Evolutionary conservation across 1,140 invertebrate genomes (phyloP).

Genomic region (Drosophila tristis): DNA sequence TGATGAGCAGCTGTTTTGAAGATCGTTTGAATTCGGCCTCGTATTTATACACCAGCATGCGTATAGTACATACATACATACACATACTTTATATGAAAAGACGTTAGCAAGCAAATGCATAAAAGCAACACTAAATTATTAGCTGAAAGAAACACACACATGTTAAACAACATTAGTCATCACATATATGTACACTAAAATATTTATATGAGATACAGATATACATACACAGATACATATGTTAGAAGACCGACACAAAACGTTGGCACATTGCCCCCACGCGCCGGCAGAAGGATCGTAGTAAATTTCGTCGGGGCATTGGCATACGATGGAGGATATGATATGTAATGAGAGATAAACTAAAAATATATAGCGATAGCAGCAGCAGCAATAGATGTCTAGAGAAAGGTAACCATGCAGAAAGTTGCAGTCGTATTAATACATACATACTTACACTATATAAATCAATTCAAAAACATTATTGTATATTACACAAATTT

Average conservation of each 20-base stretch:
- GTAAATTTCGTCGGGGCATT: conserved; percentile 46
- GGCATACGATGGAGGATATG: conserved; percentile 42
- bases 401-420: conserved; percentile 62
- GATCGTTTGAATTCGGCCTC: conserved; percentile 45
- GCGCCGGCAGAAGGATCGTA: conserved; percentile 38
- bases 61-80: conserved; percentile 33
- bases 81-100: conserved; percentile 39
- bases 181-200: conserved; percentile 52
- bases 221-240: conserved; percentile 49
- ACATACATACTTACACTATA: conserved; percentile 41
- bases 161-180: conserved; percentile 70
- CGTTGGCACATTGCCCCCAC: conserved; percentile 62
- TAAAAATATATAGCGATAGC: conserved; percentile 61
- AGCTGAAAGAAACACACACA: conserved; percentile 58
- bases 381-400: conserved; percentile 69
- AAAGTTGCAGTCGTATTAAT: conserved; percentile 65
- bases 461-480: conserved; percentile 48
- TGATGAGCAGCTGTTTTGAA: conserved; percentile 51
- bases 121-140: conserved; percentile 72
- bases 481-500: conserved; percentile 74
- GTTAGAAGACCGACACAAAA: conserved; percentile 47
- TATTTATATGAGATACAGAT: conserved; percentile 49
- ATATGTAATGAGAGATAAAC: conserved; percentile 31
- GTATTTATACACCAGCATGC: conserved; percentile 50
- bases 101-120: conserved; percentile 70